Conservation (phyloP, 2,797 vertebrate genomes). For the Gallirallus australis region DNA sequence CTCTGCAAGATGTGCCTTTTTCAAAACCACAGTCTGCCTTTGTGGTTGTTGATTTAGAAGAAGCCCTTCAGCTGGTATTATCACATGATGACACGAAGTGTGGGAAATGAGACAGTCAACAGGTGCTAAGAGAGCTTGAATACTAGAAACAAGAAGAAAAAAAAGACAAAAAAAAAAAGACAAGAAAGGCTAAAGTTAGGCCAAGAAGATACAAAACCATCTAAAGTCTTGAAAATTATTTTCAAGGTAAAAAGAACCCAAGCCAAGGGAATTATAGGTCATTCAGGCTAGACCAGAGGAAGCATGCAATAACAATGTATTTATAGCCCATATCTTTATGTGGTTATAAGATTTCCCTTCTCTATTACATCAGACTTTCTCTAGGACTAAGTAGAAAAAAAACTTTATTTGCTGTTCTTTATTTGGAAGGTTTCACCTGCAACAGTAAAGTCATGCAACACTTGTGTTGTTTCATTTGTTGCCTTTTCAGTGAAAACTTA, state of each 20-base stretch:
- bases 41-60: constrained; percentile 74
- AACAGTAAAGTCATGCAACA: background rate
- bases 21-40: constrained; percentile 76
- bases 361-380: background rate
- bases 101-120: constrained; percentile 72
- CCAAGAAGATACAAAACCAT: constrained; percentile 7
- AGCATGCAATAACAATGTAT: background rate
- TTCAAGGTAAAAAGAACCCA: constrained; percentile 28
- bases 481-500: background rate
- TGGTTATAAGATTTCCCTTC: background rate
- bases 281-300: constrained; percentile 17
- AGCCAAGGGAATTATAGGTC: background rate
- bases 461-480: background rate
- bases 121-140: constrained; percentile 71
- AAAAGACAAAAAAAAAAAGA: background rate
- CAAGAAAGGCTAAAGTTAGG: background rate
- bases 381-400: background rate
- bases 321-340: background rate
- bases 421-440: background rate
- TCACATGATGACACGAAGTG: constrained; percentile 70
- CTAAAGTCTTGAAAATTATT: background rate
- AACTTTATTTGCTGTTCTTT: background rate
- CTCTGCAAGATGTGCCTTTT: constrained; percentile 44
- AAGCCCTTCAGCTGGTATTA: constrained; percentile 65
- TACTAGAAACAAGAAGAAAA: constrained; percentile 37